Conservation (phyloP, 2,797 vertebrate genomes). For the Crax fasciolata region DNA sequence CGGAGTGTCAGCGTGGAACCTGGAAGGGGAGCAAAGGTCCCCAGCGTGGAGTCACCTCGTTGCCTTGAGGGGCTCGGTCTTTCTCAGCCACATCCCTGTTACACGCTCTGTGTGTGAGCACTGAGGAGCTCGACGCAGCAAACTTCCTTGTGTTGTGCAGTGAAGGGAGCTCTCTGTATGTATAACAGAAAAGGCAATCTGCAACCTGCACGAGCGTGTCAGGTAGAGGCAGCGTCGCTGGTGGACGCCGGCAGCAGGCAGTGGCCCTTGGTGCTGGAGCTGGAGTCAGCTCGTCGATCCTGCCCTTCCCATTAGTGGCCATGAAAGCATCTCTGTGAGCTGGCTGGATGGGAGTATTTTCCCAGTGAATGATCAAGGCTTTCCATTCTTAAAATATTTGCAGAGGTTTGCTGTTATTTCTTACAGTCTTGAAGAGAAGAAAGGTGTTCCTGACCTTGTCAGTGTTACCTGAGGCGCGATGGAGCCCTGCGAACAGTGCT, state of each 20-base stretch:
- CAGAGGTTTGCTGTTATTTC: background rate
- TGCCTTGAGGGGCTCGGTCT: background rate
- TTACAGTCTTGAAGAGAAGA: background rate
- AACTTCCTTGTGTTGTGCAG: background rate
- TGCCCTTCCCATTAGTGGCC: background rate
- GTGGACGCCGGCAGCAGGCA: background rate
- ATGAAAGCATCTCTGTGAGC: background rate
- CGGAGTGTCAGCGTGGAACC: background rate
- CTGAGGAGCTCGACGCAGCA: background rate
- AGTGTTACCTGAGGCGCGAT: background rate
- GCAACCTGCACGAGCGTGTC: no score
- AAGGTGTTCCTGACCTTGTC: background rate
- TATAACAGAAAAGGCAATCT: background rate
- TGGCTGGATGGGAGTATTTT: background rate
- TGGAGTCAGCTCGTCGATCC: background rate
- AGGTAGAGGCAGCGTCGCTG: background rate
- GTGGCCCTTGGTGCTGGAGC: background rate
- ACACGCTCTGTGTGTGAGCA: background rate
- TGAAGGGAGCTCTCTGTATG: background rate
- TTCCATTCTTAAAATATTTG: background rate
- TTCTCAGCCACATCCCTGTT: background rate
- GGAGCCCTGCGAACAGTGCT: background rate
- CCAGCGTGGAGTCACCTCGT: background rate
- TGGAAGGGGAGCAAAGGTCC: background rate
- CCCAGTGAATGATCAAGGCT: background rate